Percentiles rank a stretch among this genome's conserved stretches.
Evolutionary conservation across 2,888 invertebrate species (phyloP).

Genomic region (Seladonia tumulorum): DNA sequence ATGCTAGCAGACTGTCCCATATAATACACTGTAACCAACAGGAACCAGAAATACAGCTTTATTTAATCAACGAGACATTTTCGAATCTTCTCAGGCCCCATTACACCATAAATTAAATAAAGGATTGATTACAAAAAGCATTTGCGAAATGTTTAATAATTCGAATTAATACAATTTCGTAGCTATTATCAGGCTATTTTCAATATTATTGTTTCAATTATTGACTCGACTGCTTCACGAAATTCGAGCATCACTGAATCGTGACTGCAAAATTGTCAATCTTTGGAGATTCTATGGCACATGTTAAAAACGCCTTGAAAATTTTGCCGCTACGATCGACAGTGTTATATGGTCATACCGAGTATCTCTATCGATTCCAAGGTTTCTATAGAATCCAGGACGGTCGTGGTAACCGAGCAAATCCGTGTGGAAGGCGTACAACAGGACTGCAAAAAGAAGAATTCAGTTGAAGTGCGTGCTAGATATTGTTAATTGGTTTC

Average conservation of each 20-base stretch:
- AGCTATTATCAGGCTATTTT: too few relatives aligned
- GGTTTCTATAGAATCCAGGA: neutral
- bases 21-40: neutral
- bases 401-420: neutral
- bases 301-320: too few relatives aligned
- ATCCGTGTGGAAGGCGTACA: neutral
- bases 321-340: neutral
- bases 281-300: too few relatives aligned
- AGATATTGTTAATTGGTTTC: conserved; percentile 32
- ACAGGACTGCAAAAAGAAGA: neutral
- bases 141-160: too few relatives aligned
- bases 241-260: too few relatives aligned
- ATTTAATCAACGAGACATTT: neutral
- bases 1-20: neutral
- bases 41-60: neutral
- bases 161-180: neutral
- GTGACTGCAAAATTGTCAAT: too few relatives aligned
- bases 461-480: neutral
- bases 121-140: too few relatives aligned
- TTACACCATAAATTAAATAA: neutral
- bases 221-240: neutral
- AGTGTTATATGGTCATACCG: neutral
- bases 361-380: neutral
- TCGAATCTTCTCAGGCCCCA: neutral
- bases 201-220: neutral